Conservation (phyloP, 2,888 invertebrate genomes). For the Macrostomum cliftonense region DNA sequence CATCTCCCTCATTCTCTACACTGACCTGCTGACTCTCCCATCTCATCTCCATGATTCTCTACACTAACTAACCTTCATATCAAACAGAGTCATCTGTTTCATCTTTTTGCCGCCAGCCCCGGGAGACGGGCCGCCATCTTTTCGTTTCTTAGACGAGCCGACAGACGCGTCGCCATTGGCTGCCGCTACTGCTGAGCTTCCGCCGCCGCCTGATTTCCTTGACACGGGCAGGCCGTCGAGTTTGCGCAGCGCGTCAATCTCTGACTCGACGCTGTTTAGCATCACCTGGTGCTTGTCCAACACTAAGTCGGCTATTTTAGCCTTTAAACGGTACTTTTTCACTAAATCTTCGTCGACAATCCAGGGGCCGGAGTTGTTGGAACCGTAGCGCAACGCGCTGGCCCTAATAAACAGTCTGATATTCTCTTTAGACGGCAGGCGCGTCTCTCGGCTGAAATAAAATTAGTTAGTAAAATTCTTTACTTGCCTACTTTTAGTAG, state of each 20-base stretch:
- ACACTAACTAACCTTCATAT: constrained; percentile 11
- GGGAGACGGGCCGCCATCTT: no score
- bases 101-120: constrained; percentile 10
- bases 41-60: no score
- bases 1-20: no score
- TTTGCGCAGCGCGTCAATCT: no score
- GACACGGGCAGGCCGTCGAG: no score
- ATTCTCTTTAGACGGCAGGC: constrained; percentile 32
- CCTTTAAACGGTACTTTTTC: constrained; percentile 26
- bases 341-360: constrained; percentile 31
- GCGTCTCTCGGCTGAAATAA: constrained; percentile 20
- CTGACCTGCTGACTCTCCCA: no score
- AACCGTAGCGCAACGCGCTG: constrained; percentile 28
- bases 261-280: no score
- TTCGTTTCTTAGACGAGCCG: no score
- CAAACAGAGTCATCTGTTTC: constrained; percentile 30
- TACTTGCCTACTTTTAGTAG: no score
- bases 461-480: no score
- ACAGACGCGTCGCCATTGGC: background rate
- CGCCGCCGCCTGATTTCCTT: no score
- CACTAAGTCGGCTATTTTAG: constrained; percentile 32
- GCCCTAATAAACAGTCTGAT: constrained; percentile 34
- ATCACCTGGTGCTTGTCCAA: constrained; percentile 12
- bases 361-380: constrained; percentile 31
- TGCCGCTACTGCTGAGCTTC: background rate